phyloP scores from a whole-genome alignment of 2,888 invertebrate genomes.

The Sinodicranocentrus sp. region DNA sequence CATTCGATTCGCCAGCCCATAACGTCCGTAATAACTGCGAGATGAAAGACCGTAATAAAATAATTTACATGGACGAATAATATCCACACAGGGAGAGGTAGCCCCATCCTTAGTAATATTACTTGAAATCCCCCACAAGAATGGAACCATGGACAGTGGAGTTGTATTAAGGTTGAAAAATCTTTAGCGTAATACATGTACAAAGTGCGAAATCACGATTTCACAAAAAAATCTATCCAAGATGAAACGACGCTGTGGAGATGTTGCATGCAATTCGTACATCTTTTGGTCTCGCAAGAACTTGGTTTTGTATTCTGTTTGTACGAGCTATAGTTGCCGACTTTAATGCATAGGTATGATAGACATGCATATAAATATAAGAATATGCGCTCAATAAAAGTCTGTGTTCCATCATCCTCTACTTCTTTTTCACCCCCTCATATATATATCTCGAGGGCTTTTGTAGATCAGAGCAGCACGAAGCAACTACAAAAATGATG shows the following conservation, averaged over 20 bases:
- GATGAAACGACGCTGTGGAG: slow-evolving; percentile 15
- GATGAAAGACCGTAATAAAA: slow-evolving; percentile 44
- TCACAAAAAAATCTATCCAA: slow-evolving; percentile 56
- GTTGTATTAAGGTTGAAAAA: not conserved
- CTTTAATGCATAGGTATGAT: slow-evolving; percentile 3
- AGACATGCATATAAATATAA: not conserved
- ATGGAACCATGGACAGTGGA: slow-evolving; percentile 1
- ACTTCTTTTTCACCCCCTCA: slow-evolving; percentile 43
- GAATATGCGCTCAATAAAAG: not conserved
- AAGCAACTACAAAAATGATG: slow-evolving; percentile 39
- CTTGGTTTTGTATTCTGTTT: slow-evolving; percentile 7
- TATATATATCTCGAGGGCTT: slow-evolving; percentile 58
- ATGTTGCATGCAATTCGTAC: not conserved
- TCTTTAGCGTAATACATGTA: slow-evolving; percentile 51
- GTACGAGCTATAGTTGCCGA: slow-evolving; percentile 6
- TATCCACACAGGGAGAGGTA: not conserved
- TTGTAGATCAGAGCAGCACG: slow-evolving; percentile 70
- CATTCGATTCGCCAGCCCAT: slow-evolving; percentile 55
- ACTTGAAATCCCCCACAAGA: not conserved
- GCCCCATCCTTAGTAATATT: not conserved
- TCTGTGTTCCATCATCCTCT: not conserved
- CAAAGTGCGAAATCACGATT: slow-evolving; percentile 74
- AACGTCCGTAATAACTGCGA: slow-evolving; percentile 31
- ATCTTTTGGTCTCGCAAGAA: slow-evolving; percentile 1
- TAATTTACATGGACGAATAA: slow-evolving; percentile 41